Base-by-base conservation (phyloP, 2,113 vertebrate genomes). In the Clarias batrachus region DNA sequence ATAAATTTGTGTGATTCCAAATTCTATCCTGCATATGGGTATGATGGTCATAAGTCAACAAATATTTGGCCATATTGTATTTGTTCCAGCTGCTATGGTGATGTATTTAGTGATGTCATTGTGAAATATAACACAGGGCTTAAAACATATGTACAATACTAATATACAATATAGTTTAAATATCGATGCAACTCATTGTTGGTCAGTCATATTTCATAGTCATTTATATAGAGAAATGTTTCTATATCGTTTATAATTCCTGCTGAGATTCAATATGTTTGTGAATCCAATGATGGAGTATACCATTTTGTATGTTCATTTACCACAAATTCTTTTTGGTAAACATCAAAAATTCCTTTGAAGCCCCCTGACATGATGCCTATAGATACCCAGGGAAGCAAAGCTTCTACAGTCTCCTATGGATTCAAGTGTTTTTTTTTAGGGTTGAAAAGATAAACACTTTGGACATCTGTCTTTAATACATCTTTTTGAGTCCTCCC, bases 181-280 rank as follows among this genome's bases (percentile, higher is more conserved):
- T 87, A 80, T 52, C 79, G 68, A 83, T 83, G 79, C 70, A 59
- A 88, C 85, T 81, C 81, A 71, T n/a, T 60, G 30, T 66, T 85
- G 17, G 57, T 74, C 52, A 54, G 41, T 23, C 81, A 82, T 11
- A 65, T 77, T 84, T 13, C 30, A 48, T 48, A 48, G 48, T 5
- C 48, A 48, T 48, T 48, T 60, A 60, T 21, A 60, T 60, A 19
- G 19, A 60, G 59, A 60, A 60, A 62, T 21, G 21, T 62, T 19
- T 62, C 59, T 62, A 48, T 48, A 9, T 48, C 7, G 8, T 48
- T 48, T 7, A 48, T 1, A 48, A 48, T 8, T 8, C 48, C 6
- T 48, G 48, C 6, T 48, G 7, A 48, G 48, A 48, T 48, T 62
- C 59, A 62, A 23, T 62, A 62, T 62, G 23, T 62, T 8, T 21